Evolutionary conservation across 2,888 invertebrate genomes (phyloP).

Genomic region (Tholera decimalis): DNA sequence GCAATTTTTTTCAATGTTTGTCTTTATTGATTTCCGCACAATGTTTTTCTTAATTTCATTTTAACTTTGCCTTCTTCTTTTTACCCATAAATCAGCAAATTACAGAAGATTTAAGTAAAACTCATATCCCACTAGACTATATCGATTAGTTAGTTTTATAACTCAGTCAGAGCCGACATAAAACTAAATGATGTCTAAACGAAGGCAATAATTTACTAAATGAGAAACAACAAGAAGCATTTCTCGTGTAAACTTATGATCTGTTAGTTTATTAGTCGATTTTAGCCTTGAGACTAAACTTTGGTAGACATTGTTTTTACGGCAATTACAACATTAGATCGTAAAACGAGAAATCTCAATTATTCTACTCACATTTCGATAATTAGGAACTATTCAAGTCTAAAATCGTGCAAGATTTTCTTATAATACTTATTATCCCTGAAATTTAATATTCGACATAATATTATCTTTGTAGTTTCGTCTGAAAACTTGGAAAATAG

Average conservation of each 20-base stretch:
- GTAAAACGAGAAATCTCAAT: neutral
- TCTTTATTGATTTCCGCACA: no score
- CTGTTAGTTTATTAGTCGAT: conserved; percentile 55
- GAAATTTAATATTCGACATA: no score
- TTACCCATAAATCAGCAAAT: neutral
- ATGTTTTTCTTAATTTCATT: no score
- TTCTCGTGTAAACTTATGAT: conserved; percentile 59
- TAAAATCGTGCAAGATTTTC: neutral
- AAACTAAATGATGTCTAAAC: conserved; percentile 54
- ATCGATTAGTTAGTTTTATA: conserved; percentile 61
- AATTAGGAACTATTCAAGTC: neutral
- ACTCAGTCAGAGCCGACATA: conserved; percentile 53
- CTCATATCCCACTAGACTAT: conserved; percentile 33
- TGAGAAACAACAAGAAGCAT: conserved; percentile 65
- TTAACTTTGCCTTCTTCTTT: neutral
- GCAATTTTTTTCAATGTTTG: no score
- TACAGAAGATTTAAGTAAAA: conserved; percentile 9
- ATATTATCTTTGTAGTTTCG: no score
- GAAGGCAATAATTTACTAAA: conserved; percentile 59
- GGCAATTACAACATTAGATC: conserved; percentile 1
- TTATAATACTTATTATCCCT: neutral
- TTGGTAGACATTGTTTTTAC: neutral
- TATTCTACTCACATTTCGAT: neutral
- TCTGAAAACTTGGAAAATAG: no score
- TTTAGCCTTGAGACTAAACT: conserved; percentile 7